A percentile compares a stretch with the other conserved stretches of the same genome.
Evolutionary conservation across 2,113 vertebrate species (phyloP).

Genomic region (Paraplagusia blochii): DNA sequence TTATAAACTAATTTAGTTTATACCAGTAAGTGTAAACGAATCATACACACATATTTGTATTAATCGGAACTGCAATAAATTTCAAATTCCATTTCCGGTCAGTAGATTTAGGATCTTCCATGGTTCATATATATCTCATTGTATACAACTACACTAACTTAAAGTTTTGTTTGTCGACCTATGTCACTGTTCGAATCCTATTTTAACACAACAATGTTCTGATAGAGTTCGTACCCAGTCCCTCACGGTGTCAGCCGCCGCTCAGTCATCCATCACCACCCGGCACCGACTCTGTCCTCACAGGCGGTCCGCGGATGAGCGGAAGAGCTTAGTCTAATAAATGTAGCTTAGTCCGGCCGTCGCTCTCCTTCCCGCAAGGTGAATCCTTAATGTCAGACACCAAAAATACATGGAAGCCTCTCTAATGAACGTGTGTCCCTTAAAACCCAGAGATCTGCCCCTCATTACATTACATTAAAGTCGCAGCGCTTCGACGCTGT

Average conservation of each 20-base stretch:
- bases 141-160: no score
- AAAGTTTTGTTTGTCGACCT: no score
- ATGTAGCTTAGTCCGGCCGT: constrained; percentile 6
- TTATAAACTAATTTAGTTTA: no score
- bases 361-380: constrained; percentile 37
- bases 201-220: no score
- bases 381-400: constrained; percentile 71
- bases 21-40: no score
- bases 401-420: constrained; percentile 76
- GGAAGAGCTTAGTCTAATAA: constrained; percentile 8
- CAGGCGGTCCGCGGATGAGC: not conserved
- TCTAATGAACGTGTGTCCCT: not conserved
- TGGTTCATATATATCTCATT: no score
- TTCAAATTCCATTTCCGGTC: no score
- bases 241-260: constrained; percentile 50
- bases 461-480: not conserved
- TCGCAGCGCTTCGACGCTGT: not conserved
- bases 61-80: no score
- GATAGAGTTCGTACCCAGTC: not conserved
- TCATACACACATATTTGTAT: no score
- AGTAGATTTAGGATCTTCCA: no score
- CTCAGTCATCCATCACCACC: constrained; percentile 26
- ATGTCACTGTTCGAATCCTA: no score
- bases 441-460: not conserved
- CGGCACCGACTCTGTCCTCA: not conserved